These are phyloP conservation scores for Microctenopoma steveboyesi DNA, from an alignment of 2,797 vertebrate genomes.

Conservation along the genomic window DNA sequence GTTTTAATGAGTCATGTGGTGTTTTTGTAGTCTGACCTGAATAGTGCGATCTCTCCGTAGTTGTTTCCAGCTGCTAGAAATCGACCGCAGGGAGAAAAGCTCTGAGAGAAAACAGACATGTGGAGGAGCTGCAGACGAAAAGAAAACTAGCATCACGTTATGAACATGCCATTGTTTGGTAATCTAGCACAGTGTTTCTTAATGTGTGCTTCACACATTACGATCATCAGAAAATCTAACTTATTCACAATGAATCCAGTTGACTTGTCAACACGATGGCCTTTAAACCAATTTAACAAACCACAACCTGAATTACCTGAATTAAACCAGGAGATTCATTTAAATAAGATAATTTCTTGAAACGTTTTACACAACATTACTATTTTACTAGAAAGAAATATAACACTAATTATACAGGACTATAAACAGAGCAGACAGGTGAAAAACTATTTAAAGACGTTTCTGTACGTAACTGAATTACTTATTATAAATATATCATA, in stretches of 20 bases:
- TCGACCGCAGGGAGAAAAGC: conserved; percentile 90
- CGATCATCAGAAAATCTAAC: background rate
- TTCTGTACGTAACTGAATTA: rapidly evolving
- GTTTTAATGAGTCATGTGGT: background rate
- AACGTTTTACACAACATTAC: rapidly evolving
- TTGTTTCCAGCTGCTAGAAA: conserved; percentile 90
- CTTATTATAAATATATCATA: rapidly evolving
- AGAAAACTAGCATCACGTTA: background rate
- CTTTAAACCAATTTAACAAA: background rate
- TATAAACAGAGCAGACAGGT: background rate
- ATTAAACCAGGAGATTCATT: rapidly evolving
- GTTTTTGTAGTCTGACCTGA: conserved; percentile 82
- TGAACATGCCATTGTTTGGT: background rate
- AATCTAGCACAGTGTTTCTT: background rate
- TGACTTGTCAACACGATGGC: too few species aligned
- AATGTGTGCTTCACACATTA: background rate
- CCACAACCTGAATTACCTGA: background rate
- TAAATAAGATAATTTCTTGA: rapidly evolving
- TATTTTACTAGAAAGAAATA: background rate
- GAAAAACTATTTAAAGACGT: rapidly evolving
- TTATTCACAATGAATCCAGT: too few species aligned
- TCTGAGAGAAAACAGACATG: conserved; percentile 92
- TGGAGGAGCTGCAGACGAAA: conserved; percentile 83
- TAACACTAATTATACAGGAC: background rate
- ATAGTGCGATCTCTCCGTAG: conserved; percentile 89